Conservation (phyloP, 2,888 invertebrate species). For the Sinelater perroti region DNA sequence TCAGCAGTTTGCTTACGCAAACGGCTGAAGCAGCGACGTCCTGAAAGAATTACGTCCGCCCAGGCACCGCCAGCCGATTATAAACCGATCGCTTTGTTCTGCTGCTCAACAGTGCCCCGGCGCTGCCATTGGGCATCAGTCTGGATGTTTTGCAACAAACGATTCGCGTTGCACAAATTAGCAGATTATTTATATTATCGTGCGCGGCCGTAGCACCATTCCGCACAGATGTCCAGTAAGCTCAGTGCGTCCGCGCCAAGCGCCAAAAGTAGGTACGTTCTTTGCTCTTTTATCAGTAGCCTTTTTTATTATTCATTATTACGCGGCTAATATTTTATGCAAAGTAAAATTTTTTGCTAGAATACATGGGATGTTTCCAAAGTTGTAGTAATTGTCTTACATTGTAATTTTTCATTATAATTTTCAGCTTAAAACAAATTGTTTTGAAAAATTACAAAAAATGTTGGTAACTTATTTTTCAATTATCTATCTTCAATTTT, state of each 20-base stretch:
- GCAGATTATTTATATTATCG: background rate
- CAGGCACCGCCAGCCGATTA: background rate
- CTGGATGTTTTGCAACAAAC: slow-evolving; percentile 2
- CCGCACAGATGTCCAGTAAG: background rate
- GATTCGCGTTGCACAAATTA: background rate
- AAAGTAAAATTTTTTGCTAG: no score
- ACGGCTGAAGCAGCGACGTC: background rate
- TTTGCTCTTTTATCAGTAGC: no score
- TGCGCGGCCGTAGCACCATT: background rate
- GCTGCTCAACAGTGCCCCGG: background rate
- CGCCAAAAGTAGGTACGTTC: slow-evolving; percentile 6
- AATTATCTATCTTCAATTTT: no score
- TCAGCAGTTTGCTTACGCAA: no score
- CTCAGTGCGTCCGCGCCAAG: background rate
- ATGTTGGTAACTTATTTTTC: no score
- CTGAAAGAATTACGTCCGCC: slow-evolving; percentile 2
- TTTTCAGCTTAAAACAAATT: no score
- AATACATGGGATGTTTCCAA: no score
- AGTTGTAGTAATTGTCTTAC: no score
- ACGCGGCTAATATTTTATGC: no score
- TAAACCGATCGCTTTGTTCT: background rate
- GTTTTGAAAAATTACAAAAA: no score
- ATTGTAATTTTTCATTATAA: no score
- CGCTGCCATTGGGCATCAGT: slow-evolving; percentile 4
- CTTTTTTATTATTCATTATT: no score